Percentiles rank a stretch among this genome's conserved stretches.
Conservation (phyloP, 2,113 vertebrate genomes). For the Tamias sibiricus region DNA sequence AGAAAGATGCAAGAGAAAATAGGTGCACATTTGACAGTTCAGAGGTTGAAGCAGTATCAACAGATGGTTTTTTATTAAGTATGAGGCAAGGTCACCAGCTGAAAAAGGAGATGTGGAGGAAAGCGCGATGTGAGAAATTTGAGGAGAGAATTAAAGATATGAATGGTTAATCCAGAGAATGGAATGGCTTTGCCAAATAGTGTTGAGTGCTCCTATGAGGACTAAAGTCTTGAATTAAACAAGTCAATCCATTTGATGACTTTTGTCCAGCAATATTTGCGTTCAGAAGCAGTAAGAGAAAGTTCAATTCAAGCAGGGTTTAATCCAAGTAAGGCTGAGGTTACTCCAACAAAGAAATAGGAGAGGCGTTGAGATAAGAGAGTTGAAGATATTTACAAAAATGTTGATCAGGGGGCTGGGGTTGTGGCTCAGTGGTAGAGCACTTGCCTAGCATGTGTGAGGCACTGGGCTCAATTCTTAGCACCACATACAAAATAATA, state of each 20-base stretch:
- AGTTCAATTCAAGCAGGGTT: not conserved
- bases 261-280: constrained; percentile 24
- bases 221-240: not conserved
- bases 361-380: not conserved
- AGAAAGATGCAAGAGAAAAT: constrained; percentile 1
- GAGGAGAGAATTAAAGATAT: not conserved
- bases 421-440: too few species aligned
- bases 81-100: not conserved
- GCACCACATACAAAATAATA: too few species aligned
- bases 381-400: constrained; percentile 24
- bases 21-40: not conserved
- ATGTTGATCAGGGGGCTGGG: not conserved
- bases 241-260: not conserved
- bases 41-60: not conserved
- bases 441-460: too few species aligned
- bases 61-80: constrained; percentile 23
- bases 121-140: not conserved
- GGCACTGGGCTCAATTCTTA: too few species aligned
- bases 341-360: constrained; percentile 25
- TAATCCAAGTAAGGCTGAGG: not conserved
- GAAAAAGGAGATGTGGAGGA: not conserved
- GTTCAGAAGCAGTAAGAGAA: not conserved
- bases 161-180: not conserved
- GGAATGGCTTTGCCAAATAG: not conserved
- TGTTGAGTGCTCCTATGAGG: not conserved